Evolutionary conservation across 2,797 vertebrate genomes (phyloP), one percentile per base, ranked within the genome.

Genomic region (Florisuga fusca): DNA sequence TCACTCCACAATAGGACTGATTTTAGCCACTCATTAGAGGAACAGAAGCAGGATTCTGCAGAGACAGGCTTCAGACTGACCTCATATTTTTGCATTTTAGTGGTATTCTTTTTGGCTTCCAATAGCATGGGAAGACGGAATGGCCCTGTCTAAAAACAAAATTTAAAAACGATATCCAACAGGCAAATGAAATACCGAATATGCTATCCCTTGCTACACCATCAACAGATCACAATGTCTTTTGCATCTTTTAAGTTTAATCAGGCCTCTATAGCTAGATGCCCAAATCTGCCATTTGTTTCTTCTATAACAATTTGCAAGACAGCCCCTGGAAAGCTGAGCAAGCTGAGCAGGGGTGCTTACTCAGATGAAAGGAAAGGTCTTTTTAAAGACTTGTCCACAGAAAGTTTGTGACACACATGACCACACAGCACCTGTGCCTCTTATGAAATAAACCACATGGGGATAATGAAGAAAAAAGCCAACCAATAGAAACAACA

Each of bases 291-390:
- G 89, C 50, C 27, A 63, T 86, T 93, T 51, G 45, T 81, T 91
- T 84, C 43, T 76, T 93, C 87, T 82, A 7, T 41, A 94, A 89
- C 69, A 95, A 94, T 96, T 95, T 82, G 78, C 83, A 93, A 92
- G 87, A 45, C 33, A 90, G 83, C 61, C 5, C 63, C 75, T 29
- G 9, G 66, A 95, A 93, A 94, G 82, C 71, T 89, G 72, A 89
- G 80, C 90, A 63, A 41, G 87, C 81, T 84, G 82, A 33, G 59
- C 69, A 88, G 89, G 61, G 9, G 29, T 26, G 38, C 89, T 84
- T 74, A 74, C 84, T 71, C 78, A 78, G 62, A 92, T 73, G 84
- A 95, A 97, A 89, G 27, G 69, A 63, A 62, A 36, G 31, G 50
- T 46, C 58, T 76, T 94, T 87, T 79, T 68, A 75, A 91, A 84